phyloP scores from a whole-genome alignment of 2,113 vertebrate genomes.

The Eonycteris spelaea region DNA sequence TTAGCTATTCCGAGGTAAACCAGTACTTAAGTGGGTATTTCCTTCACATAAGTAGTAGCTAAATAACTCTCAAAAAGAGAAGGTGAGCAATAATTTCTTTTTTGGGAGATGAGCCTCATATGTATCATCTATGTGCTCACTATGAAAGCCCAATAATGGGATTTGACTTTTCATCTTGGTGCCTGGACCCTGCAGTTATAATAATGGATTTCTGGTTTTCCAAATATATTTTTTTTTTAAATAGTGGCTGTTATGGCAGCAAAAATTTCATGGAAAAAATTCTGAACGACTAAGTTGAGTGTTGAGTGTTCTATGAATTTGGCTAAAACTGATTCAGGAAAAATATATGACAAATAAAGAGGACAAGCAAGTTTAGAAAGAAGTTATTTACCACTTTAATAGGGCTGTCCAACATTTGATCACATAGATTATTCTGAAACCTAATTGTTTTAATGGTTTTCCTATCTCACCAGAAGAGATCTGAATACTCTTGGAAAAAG shows the following conservation, averaged over 20 bases:
- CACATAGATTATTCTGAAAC: conserved; percentile 60
- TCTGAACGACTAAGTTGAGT: neutral
- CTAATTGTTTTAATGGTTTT: conserved; percentile 40
- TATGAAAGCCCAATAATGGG: neutral
- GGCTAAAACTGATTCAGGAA: conserved; percentile 56
- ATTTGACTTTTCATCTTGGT: conserved; percentile 24
- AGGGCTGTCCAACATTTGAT: conserved; percentile 60
- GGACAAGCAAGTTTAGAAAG: conserved; percentile 61
- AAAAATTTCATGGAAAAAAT: conserved; percentile 15
- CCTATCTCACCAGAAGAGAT: conserved; percentile 27
- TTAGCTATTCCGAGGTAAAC: neutral
- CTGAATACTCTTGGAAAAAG: conserved; percentile 19
- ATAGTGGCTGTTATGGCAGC: conserved; percentile 45
- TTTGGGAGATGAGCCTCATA: neutral
- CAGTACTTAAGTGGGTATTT: neutral
- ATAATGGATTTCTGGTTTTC: conserved; percentile 62
- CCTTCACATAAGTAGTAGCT: neutral
- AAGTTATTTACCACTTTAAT: conserved; percentile 73
- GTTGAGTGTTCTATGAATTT: neutral
- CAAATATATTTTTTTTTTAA: conserved; percentile 47
- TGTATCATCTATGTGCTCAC: neutral
- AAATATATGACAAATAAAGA: conserved; percentile 74
- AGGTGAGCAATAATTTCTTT: neutral
- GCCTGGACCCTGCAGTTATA: conserved; percentile 38
- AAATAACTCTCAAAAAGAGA: neutral